Conservation (phyloP, 1,140 invertebrate genomes). For the Conopomorpha cramerella region DNA sequence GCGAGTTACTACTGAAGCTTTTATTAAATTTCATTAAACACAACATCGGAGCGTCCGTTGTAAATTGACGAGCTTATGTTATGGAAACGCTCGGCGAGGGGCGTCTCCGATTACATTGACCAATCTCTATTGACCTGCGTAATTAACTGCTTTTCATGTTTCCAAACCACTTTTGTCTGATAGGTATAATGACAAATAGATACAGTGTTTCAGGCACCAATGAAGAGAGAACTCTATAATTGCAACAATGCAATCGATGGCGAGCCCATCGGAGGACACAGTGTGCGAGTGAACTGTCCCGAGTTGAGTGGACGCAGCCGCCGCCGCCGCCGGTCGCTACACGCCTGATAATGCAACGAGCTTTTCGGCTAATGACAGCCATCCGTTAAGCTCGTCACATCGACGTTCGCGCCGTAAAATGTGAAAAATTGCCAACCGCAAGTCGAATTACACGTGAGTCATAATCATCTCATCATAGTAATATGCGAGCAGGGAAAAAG, state of each 20-base stretch:
- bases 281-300: no score
- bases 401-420: conserved; percentile 1
- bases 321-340: conserved; percentile 4
- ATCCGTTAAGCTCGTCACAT: conserved; percentile 7
- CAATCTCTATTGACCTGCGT: no score
- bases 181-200: no score
- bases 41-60: conserved; percentile 9
- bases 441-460: conserved; percentile 5
- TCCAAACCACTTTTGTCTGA: no score
- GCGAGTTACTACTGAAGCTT: conserved; percentile 17
- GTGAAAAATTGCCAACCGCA: conserved; percentile 10
- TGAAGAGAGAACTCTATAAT: no score
- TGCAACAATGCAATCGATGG: no score
- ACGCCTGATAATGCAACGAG: conserved; percentile 12
- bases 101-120: no score
- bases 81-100: conserved; percentile 14
- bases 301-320: no score
- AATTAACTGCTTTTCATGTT: no score
- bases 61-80: conserved; percentile 15
- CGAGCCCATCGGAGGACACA: no score
- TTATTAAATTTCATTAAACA: conserved; percentile 25
- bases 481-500: conserved; percentile 10
- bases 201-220: no score
- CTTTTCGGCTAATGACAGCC: conserved; percentile 14
- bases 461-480: conserved; percentile 17